Evolutionary conservation across 2,888 invertebrate species (phyloP).

Genomic region (Nowickia ferox): DNA sequence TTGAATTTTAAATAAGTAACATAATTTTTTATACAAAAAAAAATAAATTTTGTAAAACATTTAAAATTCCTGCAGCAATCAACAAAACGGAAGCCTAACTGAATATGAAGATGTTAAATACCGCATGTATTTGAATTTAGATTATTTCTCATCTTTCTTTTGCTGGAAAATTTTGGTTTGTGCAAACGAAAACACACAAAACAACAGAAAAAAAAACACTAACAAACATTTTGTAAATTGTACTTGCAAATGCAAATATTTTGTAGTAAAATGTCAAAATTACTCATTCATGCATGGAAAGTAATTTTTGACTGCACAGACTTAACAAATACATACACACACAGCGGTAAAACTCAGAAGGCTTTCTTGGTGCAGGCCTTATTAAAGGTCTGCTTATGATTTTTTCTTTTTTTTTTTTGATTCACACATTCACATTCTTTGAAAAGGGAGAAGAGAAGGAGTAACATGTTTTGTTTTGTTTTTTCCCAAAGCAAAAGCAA

Average conservation of each 20-base stretch:
- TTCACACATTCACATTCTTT: too few relatives aligned
- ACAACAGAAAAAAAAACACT: not conserved
- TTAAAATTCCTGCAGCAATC: conserved; percentile 32
- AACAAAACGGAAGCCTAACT: conserved; percentile 45
- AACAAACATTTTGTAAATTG: not conserved
- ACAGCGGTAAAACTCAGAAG: too few relatives aligned
- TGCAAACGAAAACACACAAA: not conserved
- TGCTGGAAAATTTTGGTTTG: not conserved
- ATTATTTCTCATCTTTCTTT: not conserved
- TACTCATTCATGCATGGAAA: conserved; percentile 65
- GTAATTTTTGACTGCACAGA: conserved; percentile 35
- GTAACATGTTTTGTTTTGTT: too few relatives aligned
- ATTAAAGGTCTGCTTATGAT: too few relatives aligned
- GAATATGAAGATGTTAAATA: conserved; percentile 53
- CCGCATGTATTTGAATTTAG: not conserved
- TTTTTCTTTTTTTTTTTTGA: too few relatives aligned
- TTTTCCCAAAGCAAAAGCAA: too few relatives aligned
- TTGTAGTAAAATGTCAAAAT: conserved; percentile 58
- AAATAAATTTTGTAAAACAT: not conserved
- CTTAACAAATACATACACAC: not conserved
- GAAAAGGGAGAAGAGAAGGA: too few relatives aligned
- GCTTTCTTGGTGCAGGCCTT: too few relatives aligned
- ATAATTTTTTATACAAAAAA: not conserved
- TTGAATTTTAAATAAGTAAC: conserved; percentile 34
- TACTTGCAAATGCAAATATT: conserved; percentile 48